Percentiles rank a stretch among this genome's conserved stretches.
These are phyloP conservation scores for Mamestra brassicae DNA, from an alignment of 2,888 invertebrate genomes.

Conservation along the genomic window DNA sequence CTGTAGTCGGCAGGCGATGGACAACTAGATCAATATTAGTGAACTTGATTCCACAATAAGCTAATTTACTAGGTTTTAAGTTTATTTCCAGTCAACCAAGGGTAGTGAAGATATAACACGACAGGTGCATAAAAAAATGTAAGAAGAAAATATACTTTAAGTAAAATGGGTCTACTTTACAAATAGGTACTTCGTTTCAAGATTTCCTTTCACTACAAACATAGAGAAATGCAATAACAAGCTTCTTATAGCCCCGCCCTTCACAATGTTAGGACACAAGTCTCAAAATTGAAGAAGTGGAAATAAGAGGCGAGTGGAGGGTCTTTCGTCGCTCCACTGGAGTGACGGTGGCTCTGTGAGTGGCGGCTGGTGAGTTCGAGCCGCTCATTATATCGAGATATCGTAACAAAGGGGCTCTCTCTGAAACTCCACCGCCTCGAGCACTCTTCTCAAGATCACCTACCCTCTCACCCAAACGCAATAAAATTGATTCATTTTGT, in stretches of 20 bases:
- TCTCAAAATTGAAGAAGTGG: slow-evolving; percentile 16
- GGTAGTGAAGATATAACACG: no score
- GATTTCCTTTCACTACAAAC: not conserved
- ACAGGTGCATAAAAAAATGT: no score
- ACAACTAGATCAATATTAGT: slow-evolving; percentile 8
- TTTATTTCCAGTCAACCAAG: no score
- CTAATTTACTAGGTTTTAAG: not conserved
- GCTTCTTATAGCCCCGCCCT: not conserved
- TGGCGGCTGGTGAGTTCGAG: not conserved
- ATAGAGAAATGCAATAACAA: not conserved
- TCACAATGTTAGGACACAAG: slow-evolving; percentile 6
- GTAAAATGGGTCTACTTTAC: not conserved
- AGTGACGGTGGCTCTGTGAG: not conserved
- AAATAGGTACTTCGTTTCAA: not conserved
- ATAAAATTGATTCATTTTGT: slow-evolving; percentile 14
- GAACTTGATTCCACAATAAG: not conserved
- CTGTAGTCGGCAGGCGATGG: not conserved
- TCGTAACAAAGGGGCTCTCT: slow-evolving; percentile 43
- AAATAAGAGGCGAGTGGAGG: slow-evolving; percentile 31
- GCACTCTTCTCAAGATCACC: slow-evolving; percentile 13
- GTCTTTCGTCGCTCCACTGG: slow-evolving; percentile 22
- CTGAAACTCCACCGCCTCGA: slow-evolving; percentile 6
- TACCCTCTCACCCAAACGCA: slow-evolving; percentile 23
- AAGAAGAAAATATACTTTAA: no score
- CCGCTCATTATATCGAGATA: slow-evolving; percentile 57